Conservation (phyloP, 1,140 invertebrate genomes). For the Papilio helenus region DNA sequence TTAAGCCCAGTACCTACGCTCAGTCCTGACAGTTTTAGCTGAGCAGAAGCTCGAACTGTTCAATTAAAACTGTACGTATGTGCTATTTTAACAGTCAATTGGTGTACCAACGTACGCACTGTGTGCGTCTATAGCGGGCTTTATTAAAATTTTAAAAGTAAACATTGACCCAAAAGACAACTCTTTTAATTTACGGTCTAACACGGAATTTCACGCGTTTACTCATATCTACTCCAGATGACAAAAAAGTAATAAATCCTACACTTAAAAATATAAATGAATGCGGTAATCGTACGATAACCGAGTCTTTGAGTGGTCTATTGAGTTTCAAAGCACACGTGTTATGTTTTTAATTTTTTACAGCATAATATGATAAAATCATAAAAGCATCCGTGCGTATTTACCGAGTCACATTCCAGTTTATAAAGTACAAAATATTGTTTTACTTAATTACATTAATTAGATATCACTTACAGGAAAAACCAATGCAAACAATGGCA, state of each 20-base stretch:
- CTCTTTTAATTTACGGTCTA: no score
- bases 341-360: not conserved
- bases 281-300: not conserved
- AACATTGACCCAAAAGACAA: no score
- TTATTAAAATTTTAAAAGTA: not conserved
- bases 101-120: no score
- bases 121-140: no score
- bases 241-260: not conserved
- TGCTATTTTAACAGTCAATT: no score
- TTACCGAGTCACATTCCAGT: not conserved
- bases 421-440: not conserved
- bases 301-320: not conserved
- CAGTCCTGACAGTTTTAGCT: no score
- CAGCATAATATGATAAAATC: no score
- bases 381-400: no score
- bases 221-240: not conserved
- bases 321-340: not conserved
- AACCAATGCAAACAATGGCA: not conserved
- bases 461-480: conserved; percentile 14
- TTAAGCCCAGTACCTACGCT: not conserved
- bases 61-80: no score
- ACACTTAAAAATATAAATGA: not conserved
- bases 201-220: no score
- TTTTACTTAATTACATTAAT: not conserved
- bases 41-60: no score